A percentile compares a stretch with the other conserved stretches of the same genome.
phyloP scores from a whole-genome alignment of 2,797 vertebrate genomes.

The Molossus alvarezi region DNA sequence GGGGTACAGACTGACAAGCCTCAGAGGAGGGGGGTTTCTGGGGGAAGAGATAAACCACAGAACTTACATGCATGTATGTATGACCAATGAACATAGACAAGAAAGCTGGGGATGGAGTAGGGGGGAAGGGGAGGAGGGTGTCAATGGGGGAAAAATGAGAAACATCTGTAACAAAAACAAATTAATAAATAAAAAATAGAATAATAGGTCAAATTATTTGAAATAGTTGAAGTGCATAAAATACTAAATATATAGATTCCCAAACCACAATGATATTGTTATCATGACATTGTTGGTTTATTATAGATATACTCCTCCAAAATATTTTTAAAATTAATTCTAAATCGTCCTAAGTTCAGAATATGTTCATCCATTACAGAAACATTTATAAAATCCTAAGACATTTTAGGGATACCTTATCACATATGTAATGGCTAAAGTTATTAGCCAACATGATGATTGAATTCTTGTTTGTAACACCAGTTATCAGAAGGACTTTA shows the following conservation, averaged over 20 bases:
- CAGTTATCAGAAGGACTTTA: neutral
- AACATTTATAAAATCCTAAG: neutral
- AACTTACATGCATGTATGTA: no score
- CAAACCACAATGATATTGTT: neutral
- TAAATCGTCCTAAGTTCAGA: constrained; percentile 31
- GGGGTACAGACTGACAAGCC: no score
- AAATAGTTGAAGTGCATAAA: neutral
- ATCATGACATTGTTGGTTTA: neutral
- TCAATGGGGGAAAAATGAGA: no score
- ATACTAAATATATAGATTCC: constrained; percentile 7
- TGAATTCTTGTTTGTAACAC: neutral
- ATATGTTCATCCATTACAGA: neutral
- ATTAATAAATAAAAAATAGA: no score
- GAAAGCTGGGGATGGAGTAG: no score
- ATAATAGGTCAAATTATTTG: neutral
- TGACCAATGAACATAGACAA: no score
- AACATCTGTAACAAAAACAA: no score
- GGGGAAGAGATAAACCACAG: no score
- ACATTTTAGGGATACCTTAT: constrained; percentile 1
- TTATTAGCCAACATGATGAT: constrained; percentile 43
- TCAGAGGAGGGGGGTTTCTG: no score
- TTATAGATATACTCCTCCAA: neutral
- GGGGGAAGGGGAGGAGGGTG: no score
- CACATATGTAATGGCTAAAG: neutral
- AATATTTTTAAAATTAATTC: constrained; percentile 1